These are phyloP conservation scores for Gasteruption jaculator DNA, from an alignment of 2,888 invertebrate species.

Conservation along the genomic window DNA sequence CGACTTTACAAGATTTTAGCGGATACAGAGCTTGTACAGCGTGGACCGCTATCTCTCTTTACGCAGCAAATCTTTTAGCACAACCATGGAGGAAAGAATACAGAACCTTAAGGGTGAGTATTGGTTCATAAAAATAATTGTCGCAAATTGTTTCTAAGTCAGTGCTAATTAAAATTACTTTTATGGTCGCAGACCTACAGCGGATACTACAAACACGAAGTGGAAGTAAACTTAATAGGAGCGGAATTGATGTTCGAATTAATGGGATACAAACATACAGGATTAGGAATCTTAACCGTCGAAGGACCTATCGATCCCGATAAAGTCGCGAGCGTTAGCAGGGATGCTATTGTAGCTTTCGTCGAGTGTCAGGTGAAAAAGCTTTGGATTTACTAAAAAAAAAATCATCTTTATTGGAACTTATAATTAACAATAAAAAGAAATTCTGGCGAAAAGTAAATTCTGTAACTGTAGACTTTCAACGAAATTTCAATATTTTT, in stretches of 20 bases:
- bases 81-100: conserved; percentile 91
- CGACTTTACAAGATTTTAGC: conserved; percentile 69
- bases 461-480: no score
- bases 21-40: conserved; percentile 77
- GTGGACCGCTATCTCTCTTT: conserved; percentile 79
- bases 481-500: no score
- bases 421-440: neutral
- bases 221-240: conserved; percentile 74
- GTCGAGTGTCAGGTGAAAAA: conserved; percentile 89
- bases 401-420: neutral
- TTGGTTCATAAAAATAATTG: conserved; percentile 6
- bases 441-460: conserved; percentile 2
- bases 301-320: conserved; percentile 79
- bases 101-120: conserved; percentile 68
- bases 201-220: conserved; percentile 84
- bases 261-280: conserved; percentile 73
- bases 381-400: neutral
- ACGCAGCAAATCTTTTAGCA: conserved; percentile 78
- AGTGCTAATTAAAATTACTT: conserved; percentile 2
- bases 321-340: conserved; percentile 71
- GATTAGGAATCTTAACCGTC: conserved; percentile 59
- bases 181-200: conserved; percentile 80
- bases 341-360: conserved; percentile 81
- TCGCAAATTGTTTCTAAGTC: conserved; percentile 10
- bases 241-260: conserved; percentile 73